phyloP scores from a whole-genome alignment of 2,888 invertebrate species.

The Glyphotaelius pellucidus region DNA sequence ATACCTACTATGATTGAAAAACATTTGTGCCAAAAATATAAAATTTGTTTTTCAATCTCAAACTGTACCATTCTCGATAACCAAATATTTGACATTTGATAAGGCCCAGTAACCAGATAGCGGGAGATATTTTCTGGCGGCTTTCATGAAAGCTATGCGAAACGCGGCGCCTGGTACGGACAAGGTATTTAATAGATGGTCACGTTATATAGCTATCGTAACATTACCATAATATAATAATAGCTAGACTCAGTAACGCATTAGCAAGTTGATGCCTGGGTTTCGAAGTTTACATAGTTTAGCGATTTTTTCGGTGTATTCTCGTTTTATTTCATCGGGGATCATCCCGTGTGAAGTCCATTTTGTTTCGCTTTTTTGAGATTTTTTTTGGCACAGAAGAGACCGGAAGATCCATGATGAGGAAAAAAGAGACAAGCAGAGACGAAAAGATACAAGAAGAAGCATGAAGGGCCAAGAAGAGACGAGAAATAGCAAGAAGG shows the following conservation, averaged over 20 bases:
- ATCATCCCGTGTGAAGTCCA: no score
- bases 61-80: not conserved
- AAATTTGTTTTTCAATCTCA: not conserved
- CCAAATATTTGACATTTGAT: conserved; percentile 22
- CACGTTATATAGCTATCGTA: not conserved
- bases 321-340: not conserved
- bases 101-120: conserved; percentile 5
- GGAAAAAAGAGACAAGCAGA: no score
- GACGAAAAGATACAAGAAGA: no score
- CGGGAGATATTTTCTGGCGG: not conserved
- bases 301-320: not conserved
- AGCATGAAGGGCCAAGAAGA: no score
- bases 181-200: not conserved
- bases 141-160: conserved; percentile 2
- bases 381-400: no score
- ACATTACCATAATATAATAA: not conserved
- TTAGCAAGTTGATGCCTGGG: not conserved
- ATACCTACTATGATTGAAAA: no score
- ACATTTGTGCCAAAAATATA: not conserved
- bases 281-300: not conserved
- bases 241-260: not conserved
- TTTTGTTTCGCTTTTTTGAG: no score
- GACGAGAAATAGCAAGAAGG: no score
- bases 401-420: no score
- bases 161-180: not conserved